phyloP scores from a whole-genome alignment of 2,888 invertebrate species.

The Caenorhabditis macrosperma region DNA sequence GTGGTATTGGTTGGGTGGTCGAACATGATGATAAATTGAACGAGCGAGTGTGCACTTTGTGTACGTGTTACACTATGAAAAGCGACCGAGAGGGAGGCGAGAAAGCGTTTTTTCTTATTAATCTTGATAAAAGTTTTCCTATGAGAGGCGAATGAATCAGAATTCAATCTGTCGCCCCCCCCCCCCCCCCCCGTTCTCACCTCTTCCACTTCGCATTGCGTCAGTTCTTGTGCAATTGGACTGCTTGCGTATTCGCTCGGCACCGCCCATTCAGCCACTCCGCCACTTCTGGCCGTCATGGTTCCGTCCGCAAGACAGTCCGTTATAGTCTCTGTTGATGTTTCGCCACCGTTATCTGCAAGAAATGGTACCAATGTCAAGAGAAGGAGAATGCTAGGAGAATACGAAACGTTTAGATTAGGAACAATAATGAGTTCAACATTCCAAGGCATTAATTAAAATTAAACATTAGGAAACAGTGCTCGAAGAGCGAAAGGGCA shows the following conservation, averaged over 20 bases:
- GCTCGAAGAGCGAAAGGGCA: conserved; percentile 1
- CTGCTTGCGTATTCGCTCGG: conserved; percentile 54
- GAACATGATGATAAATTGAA: conserved; percentile 57
- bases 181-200: too few species aligned
- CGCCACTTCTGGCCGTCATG: conserved; percentile 2
- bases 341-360: conserved; percentile 41
- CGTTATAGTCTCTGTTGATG: conserved; percentile 50
- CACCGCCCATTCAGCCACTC: conserved; percentile 58
- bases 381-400: neutral
- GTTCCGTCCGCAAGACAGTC: conserved; percentile 13
- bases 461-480: neutral
- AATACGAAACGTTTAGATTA: neutral
- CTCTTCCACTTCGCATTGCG: conserved; percentile 51
- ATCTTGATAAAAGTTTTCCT: neutral
- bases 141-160: conserved; percentile 14
- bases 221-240: conserved; percentile 57
- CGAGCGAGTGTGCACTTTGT: conserved; percentile 27
- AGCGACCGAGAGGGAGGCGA: neutral
- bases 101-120: conserved; percentile 34
- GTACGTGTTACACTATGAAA: conserved; percentile 36
- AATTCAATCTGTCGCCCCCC: neutral
- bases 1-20: conserved; percentile 2
- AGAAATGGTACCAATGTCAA: neutral
- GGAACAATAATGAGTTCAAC: neutral
- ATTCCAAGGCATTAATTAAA: neutral